phyloP scores from a whole-genome alignment of 2,797 vertebrate genomes.

The Notamacropus eugenii region DNA sequence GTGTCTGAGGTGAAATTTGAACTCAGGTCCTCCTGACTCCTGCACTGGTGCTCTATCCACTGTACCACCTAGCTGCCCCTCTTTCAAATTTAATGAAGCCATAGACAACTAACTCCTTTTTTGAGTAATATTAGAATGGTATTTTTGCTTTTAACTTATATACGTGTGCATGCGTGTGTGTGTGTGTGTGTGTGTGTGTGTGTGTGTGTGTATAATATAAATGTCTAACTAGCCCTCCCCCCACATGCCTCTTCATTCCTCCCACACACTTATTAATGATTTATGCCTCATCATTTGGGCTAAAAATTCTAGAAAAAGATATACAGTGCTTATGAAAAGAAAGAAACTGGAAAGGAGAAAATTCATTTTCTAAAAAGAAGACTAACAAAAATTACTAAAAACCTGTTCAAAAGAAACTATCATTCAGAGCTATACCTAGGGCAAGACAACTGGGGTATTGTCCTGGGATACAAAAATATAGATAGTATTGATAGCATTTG shows the following conservation, averaged over 20 bases:
- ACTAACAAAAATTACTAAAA: background rate
- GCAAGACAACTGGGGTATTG: too few species aligned
- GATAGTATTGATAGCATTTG: too few species aligned
- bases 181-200: too few species aligned
- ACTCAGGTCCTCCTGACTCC: too few species aligned
- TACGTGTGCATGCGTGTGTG: background rate
- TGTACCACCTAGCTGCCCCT: background rate
- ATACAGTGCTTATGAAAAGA: background rate
- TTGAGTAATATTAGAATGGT: background rate
- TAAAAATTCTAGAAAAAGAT: slow-evolving; percentile 13
- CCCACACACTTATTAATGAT: background rate
- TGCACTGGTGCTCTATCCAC: too few species aligned
- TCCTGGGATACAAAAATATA: too few species aligned
- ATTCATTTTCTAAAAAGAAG: background rate
- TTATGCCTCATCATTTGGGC: slow-evolving; percentile 34
- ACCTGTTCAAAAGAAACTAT: background rate
- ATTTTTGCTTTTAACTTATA: slow-evolving; percentile 53
- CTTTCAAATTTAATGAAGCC: slow-evolving; percentile 54
- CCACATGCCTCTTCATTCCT: background rate
- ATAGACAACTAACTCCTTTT: slow-evolving; percentile 3
- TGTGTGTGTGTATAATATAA: too few species aligned
- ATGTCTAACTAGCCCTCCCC: slow-evolving; percentile 40
- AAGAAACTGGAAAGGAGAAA: slow-evolving; percentile 26
- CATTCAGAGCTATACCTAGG: too few species aligned
- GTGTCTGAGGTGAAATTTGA: too few species aligned